phyloP scores from a whole-genome alignment of 2,113 vertebrate species.

The Chroicocephalus ridibundus region DNA sequence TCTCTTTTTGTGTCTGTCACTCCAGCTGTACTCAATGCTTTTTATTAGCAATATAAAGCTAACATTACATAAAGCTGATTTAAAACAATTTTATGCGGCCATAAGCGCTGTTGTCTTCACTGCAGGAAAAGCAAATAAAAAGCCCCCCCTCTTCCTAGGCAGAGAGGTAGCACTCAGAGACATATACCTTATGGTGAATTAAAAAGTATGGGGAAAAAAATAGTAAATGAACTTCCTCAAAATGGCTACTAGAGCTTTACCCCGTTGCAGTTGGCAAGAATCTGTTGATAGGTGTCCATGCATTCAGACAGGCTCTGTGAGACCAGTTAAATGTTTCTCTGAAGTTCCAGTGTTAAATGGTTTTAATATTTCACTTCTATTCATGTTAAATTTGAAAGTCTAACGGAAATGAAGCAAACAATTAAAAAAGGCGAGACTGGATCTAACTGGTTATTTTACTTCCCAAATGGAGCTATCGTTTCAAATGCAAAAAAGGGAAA shows the following conservation, averaged over 20 bases:
- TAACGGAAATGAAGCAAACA: background rate
- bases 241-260: background rate
- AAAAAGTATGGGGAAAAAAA: background rate
- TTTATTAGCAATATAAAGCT: background rate
- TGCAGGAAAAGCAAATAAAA: background rate
- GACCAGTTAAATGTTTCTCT: background rate
- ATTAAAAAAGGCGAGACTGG: background rate
- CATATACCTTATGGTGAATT: background rate
- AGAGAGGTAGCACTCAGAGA: background rate
- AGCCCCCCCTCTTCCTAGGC: accelerated
- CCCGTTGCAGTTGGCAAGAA: background rate
- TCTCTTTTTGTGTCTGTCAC: background rate
- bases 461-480: background rate
- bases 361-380: background rate
- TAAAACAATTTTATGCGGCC: background rate
- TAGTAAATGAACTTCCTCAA: background rate
- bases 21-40: background rate
- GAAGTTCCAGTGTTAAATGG: background rate
- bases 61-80: background rate
- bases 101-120: background rate
- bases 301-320: background rate
- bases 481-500: background rate
- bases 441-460: background rate
- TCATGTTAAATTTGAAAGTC: background rate
- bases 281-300: background rate